Evolutionary conservation across 2,113 vertebrate genomes (phyloP).

Genomic region (Malurus elegans): DNA sequence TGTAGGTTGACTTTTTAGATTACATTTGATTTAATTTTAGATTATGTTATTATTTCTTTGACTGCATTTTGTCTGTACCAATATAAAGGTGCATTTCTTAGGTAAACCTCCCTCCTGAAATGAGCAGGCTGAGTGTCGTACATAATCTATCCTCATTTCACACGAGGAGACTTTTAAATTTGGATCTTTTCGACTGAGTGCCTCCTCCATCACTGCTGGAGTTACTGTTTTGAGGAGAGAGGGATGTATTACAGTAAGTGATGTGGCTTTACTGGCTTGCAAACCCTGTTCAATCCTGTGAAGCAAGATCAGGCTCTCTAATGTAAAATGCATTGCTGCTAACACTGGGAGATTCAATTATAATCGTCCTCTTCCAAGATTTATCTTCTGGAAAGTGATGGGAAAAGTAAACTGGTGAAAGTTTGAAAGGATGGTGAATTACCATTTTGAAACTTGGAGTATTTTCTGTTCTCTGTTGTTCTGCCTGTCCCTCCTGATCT

Average conservation of each 20-base stretch:
- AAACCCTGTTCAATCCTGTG: neutral
- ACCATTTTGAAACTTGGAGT: neutral
- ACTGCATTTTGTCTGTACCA: neutral
- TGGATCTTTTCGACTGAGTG: neutral
- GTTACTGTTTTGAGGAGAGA: neutral
- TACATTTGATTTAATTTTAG: constrained; percentile 44
- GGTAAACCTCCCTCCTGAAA: neutral
- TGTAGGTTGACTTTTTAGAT: constrained; percentile 5
- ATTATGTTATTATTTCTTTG: constrained; percentile 1
- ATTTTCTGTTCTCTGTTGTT: neutral
- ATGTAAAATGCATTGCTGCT: constrained; percentile 43
- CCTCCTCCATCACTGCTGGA: constrained; percentile 13
- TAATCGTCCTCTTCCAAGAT: neutral
- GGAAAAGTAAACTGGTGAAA: neutral
- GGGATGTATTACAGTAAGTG: neutral
- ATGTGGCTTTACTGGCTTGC: constrained; percentile 15
- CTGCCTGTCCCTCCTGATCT: neutral
- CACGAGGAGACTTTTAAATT: constrained; percentile 23
- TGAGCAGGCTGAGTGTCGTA: neutral
- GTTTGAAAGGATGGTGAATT: neutral
- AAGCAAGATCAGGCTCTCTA: constrained; percentile 7
- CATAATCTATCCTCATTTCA: constrained; percentile 26
- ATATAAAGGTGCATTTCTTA: neutral
- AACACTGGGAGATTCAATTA: neutral
- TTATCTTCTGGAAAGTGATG: neutral